Percentiles rank a stretch among this genome's conserved stretches.
phyloP scores from a whole-genome alignment of 2,888 invertebrate genomes.

The Drosophila stalkeri region DNA sequence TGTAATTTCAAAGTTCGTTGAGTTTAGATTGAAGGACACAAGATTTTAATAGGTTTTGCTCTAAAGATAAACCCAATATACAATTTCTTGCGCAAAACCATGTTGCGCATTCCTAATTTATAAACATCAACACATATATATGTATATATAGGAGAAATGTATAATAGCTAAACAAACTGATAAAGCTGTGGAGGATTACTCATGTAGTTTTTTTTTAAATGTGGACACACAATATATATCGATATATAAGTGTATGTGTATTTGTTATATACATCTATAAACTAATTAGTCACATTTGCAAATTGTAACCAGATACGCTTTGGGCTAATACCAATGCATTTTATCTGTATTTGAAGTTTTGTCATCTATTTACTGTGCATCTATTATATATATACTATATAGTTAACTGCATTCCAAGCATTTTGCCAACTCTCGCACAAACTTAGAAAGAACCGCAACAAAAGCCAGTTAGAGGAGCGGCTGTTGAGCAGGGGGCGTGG shows the following conservation, averaged over 20 bases:
- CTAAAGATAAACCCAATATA: background rate
- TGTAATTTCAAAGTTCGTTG: conserved; percentile 1
- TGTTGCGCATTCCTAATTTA: background rate
- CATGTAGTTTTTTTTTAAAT: conserved; percentile 12
- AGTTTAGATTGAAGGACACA: background rate
- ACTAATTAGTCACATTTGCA: conserved; percentile 43
- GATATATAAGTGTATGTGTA: background rate
- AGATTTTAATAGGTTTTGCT: background rate
- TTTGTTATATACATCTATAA: background rate
- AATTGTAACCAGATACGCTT: conserved; percentile 5
- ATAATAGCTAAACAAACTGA: conserved; percentile 11
- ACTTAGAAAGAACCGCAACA: conserved; percentile 67
- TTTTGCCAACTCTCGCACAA: conserved; percentile 22
- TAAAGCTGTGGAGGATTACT: conserved; percentile 28
- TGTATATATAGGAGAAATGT: background rate
- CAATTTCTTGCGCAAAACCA: background rate
- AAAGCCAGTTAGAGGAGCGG: conserved; percentile 10
- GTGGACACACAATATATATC: background rate
- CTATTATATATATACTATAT: conserved; percentile 1
- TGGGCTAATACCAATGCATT: background rate
- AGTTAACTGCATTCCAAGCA: conserved; percentile 71
- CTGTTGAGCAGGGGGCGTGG: background rate
- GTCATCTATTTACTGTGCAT: conserved; percentile 3
- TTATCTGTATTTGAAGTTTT: conserved; percentile 29
- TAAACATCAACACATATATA: background rate